Evolutionary conservation across 2,888 invertebrate genomes (phyloP).

Genomic region (Alloscopus bannaensis): DNA sequence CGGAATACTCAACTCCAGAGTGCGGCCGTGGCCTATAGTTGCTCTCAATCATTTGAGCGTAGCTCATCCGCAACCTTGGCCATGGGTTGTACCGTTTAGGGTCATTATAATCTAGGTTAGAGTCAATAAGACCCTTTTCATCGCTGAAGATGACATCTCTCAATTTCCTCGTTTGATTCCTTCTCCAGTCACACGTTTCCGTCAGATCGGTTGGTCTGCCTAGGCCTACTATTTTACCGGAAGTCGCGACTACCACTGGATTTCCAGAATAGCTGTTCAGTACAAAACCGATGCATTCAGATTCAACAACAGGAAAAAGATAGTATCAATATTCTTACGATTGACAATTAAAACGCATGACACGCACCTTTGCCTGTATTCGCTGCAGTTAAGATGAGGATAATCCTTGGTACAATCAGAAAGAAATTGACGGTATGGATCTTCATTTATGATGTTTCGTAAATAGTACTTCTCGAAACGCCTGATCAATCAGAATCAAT

Average conservation of each 20-base stretch:
- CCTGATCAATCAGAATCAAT: not conserved
- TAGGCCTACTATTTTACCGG: constrained; percentile 13
- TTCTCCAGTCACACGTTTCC: constrained; percentile 36
- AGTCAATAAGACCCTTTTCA: constrained; percentile 21
- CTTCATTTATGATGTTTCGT: constrained; percentile 21
- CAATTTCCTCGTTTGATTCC: constrained; percentile 25
- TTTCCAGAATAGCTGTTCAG: constrained; percentile 30
- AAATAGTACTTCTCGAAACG: constrained; percentile 34
- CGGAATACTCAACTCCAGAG: constrained; percentile 30
- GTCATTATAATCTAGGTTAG: constrained; percentile 38
- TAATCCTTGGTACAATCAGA: not conserved
- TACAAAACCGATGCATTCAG: not conserved
- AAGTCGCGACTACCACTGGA: constrained; percentile 12
- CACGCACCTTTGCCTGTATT: constrained; percentile 22
- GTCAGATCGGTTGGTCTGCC: constrained; percentile 31
- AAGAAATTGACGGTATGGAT: constrained; percentile 38
- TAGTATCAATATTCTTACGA: not conserved
- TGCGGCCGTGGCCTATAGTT: constrained; percentile 24
- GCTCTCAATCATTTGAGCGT: constrained; percentile 13
- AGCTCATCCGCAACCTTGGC: constrained; percentile 26
- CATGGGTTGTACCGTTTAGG: constrained; percentile 45
- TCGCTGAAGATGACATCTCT: constrained; percentile 36
- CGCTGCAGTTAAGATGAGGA: constrained; percentile 1
- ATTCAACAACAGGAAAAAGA: not conserved
- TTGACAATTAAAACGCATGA: not conserved